Conservation (phyloP, 2,888 invertebrate genomes). For the Microctonus hyperodae region DNA sequence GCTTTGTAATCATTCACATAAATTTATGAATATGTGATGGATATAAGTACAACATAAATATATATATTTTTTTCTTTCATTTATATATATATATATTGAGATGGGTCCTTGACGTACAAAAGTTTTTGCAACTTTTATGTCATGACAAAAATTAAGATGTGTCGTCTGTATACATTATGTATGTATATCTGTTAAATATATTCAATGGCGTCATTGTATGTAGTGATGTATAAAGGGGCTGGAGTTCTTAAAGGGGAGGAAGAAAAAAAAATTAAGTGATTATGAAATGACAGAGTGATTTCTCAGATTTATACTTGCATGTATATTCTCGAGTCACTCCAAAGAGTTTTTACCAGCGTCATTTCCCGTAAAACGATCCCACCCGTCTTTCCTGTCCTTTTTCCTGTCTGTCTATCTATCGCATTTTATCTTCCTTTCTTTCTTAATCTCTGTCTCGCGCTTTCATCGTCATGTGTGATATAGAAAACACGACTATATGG, state of each 20-base stretch:
- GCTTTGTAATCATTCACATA: slow-evolving; percentile 49
- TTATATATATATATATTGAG: not conserved
- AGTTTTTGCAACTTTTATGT: not conserved
- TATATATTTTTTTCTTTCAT: too few species aligned
- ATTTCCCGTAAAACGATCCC: slow-evolving; percentile 60
- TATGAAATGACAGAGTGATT: slow-evolving; percentile 29
- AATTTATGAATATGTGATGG: too few species aligned
- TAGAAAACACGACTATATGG: slow-evolving; percentile 33
- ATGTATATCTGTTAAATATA: too few species aligned
- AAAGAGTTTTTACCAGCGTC: slow-evolving; percentile 54
- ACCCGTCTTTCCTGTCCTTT: slow-evolving; percentile 29
- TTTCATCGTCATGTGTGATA: slow-evolving; percentile 26
- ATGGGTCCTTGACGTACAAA: not conserved
- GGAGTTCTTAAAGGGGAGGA: slow-evolving; percentile 7
- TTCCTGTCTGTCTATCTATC: slow-evolving; percentile 24
- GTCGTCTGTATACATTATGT: too few species aligned
- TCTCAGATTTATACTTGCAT: slow-evolving; percentile 32
- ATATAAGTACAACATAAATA: too few species aligned
- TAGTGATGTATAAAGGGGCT: slow-evolving; percentile 16
- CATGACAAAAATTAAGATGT: not conserved
- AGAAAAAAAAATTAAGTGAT: slow-evolving; percentile 23
- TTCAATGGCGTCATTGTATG: not conserved
- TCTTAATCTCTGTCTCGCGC: not conserved
- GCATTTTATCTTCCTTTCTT: slow-evolving; percentile 12
- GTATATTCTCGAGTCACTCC: slow-evolving; percentile 46